A percentile compares a stretch with the other conserved stretches of the same genome.
Evolutionary conservation across 2,113 vertebrate genomes (phyloP).

Genomic region (Eulemur macaco): DNA sequence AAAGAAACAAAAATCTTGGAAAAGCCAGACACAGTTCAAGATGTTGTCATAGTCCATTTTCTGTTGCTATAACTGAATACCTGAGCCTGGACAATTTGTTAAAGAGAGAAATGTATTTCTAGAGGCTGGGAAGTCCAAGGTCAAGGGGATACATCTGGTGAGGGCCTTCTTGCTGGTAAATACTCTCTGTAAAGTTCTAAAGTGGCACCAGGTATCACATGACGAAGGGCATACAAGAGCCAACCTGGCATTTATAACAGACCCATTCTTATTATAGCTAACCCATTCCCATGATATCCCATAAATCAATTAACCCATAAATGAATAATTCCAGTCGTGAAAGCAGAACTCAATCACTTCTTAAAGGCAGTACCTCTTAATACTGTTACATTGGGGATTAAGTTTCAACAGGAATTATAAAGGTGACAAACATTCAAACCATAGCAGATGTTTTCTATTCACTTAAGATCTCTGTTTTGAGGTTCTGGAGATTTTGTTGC

Average conservation of each 20-base stretch:
- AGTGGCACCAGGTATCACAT: neutral
- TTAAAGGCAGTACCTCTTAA: neutral
- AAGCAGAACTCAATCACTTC: neutral
- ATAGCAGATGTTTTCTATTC: neutral
- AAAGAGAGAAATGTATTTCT: neutral
- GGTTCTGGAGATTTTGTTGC: neutral
- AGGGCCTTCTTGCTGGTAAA: neutral
- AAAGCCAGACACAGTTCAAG: neutral
- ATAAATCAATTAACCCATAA: neutral
- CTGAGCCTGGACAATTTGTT: neutral
- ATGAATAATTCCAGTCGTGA: neutral
- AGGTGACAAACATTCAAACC: neutral
- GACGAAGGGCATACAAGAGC: neutral
- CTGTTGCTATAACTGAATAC: neutral
- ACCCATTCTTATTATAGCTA: neutral
- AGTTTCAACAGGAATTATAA: neutral
- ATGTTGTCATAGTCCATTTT: neutral
- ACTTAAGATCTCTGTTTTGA: neutral
- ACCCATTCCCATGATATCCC: neutral
- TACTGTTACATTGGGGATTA: neutral
- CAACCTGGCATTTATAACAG: neutral
- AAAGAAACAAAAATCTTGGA: neutral
- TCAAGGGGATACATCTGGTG: neutral
- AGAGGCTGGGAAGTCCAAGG: neutral
- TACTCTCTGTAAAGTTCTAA: neutral